A percentile compares a stretch with the other conserved stretches of the same genome.
These are phyloP conservation scores for Caenorhabditis virilis DNA, from an alignment of 2,888 invertebrate genomes.

Conservation along the genomic window DNA sequence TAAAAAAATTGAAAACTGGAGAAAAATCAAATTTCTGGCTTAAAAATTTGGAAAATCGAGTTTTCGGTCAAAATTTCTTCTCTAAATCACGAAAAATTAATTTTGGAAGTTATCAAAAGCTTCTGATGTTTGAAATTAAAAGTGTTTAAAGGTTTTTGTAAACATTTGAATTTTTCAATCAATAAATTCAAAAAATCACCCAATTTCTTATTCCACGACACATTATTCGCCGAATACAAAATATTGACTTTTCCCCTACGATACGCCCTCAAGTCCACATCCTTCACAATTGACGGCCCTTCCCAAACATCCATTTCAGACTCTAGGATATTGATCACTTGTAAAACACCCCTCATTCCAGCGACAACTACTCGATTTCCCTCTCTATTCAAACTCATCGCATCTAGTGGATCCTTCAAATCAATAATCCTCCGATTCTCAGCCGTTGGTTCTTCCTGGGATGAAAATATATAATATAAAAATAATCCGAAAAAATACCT, in stretches of 20 bases:
- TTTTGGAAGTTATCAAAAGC: background rate
- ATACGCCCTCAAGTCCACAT: slow-evolving; percentile 33
- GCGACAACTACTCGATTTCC: slow-evolving; percentile 36
- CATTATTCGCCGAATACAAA: slow-evolving; percentile 44
- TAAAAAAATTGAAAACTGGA: too few relatives aligned
- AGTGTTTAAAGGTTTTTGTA: background rate
- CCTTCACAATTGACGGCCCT: slow-evolving; percentile 21
- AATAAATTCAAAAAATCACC: slow-evolving; percentile 15
- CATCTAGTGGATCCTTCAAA: slow-evolving; percentile 47
- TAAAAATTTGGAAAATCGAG: too few relatives aligned
- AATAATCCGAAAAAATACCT: slow-evolving; percentile 10
- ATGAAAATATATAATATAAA: background rate
- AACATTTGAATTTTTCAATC: too few relatives aligned
- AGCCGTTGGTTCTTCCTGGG: slow-evolving; percentile 25
- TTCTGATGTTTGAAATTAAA: slow-evolving; percentile 1
- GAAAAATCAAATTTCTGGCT: too few relatives aligned
- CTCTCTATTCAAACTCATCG: slow-evolving; percentile 38
- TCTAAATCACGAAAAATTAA: too few relatives aligned
- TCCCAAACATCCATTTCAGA: slow-evolving; percentile 3
- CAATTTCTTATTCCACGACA: slow-evolving; percentile 44
- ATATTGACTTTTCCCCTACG: slow-evolving; percentile 32
- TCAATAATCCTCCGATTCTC: slow-evolving; percentile 33
- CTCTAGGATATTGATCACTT: slow-evolving; percentile 28
- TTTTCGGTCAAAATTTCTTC: too few relatives aligned
- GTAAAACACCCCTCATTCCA: slow-evolving; percentile 48